A percentile compares a stretch with the other conserved stretches of the same genome.
Evolutionary conservation across 1,140 invertebrate genomes (phyloP).

Genomic region (Cecropterus lyciades): DNA sequence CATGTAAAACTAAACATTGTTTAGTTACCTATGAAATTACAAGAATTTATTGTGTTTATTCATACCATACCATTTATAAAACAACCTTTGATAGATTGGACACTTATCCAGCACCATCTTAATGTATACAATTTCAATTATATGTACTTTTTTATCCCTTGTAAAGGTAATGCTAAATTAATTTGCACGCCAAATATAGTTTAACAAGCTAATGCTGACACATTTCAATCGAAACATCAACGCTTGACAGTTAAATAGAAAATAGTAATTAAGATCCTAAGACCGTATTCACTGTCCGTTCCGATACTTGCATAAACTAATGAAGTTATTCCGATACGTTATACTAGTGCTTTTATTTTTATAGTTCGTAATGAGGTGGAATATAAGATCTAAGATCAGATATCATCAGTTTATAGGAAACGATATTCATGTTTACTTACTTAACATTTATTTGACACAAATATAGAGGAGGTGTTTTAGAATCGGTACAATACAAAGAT

Average conservation of each 20-base stretch:
- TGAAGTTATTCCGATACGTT: background rate
- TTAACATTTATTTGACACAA: too few relatives aligned
- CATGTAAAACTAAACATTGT: too few relatives aligned
- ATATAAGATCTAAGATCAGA: too few relatives aligned
- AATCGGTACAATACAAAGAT: too few relatives aligned
- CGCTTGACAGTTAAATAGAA: conserved; percentile 21
- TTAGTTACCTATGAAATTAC: too few relatives aligned
- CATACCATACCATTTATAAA: too few relatives aligned
- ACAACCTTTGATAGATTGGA: background rate
- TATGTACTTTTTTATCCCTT: background rate
- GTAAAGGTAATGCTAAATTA: background rate
- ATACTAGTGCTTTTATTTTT: too few relatives aligned
- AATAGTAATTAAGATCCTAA: conserved; percentile 21
- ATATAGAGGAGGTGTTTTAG: too few relatives aligned
- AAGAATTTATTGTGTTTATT: too few relatives aligned
- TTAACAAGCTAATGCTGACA: conserved; percentile 11
- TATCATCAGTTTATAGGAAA: too few relatives aligned
- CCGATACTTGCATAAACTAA: background rate
- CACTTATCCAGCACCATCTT: background rate
- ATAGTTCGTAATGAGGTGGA: too few relatives aligned
- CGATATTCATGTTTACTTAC: too few relatives aligned
- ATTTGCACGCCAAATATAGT: conserved; percentile 22
- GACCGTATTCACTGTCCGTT: background rate
- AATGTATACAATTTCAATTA: background rate
- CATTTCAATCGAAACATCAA: conserved; percentile 20